Base-by-base conservation (phyloP, 2,888 invertebrate species). In the Parnassius orleans region DNA sequence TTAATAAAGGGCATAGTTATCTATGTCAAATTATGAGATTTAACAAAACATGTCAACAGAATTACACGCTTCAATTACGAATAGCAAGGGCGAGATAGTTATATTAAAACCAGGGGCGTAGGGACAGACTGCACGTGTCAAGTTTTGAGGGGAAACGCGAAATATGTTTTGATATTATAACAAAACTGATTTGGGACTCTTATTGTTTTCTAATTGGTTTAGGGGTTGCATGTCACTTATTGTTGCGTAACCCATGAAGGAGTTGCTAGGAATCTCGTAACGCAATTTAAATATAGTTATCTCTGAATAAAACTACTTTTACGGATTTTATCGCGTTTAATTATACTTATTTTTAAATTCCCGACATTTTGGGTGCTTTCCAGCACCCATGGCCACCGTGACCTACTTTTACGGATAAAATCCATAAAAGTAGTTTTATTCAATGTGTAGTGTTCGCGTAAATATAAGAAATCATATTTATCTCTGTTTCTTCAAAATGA, bases 101-200 rank as follows among this genome's bases (percentile, higher is more conserved):
- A 74, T 80, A 80, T 83, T 81, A 77, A 79, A 80, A 71, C 63
- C 65, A 71, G 73, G 73, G 76, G 66, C 60, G 65, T 52, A 56
- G 55, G 53, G 66, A 69, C 68, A 68, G 69, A 68, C 62, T 74
- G 78, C 87, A 88, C 87, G 88, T 89, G 88, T 64, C 66, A 53
- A 66, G n/a, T 43, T 62, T 65, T 60, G 65, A 61, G 69, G 70
- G 78, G 81, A 67, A 72, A 77, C 65, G 70, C 62, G 69, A 79
- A 86, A 87, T 87, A 86, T 88, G 87, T 86, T 87, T 86, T 83
- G 80, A 87, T 88, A 87, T 87, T 79, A 82, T 86, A 87, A 89
- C 81, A 79, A 81, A 77, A 74, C 72, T 68, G 59, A 65, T 66
- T 66, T 61, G 68, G 68, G 69, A 69, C 68, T 68, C 58, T 65